phyloP scores from a whole-genome alignment of 2,888 invertebrate genomes.

The Pollenia amentaria region DNA sequence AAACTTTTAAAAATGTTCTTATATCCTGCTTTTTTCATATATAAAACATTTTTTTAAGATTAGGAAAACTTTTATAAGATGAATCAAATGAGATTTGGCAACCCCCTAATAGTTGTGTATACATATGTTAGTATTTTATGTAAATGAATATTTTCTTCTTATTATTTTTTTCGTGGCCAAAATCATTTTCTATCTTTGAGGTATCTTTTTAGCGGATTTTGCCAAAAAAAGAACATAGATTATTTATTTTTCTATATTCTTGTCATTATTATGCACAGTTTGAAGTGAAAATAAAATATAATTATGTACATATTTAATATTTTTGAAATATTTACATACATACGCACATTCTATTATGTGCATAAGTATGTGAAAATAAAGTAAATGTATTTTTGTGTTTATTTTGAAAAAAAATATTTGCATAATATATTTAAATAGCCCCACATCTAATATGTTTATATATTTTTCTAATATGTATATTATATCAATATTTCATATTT shows the following conservation, averaged over 20 bases:
- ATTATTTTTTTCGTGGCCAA: constrained; percentile 30
- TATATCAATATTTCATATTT: constrained; percentile 40
- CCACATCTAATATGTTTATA: not conserved
- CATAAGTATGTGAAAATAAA: not conserved
- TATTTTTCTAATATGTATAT: constrained; percentile 5
- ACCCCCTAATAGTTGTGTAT: not conserved
- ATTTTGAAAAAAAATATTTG: not conserved
- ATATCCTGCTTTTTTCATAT: too few relatives aligned
- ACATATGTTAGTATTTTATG: not conserved
- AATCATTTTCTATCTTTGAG: constrained; percentile 37
- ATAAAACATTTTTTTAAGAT: too few relatives aligned
- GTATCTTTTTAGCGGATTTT: constrained; percentile 30
- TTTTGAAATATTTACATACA: not conserved
- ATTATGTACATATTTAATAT: constrained; percentile 16
- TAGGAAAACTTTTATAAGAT: too few relatives aligned
- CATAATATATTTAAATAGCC: not conserved
- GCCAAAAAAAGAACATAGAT: constrained; percentile 9
- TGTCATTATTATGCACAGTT: constrained; percentile 24
- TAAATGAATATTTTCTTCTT: constrained; percentile 6
- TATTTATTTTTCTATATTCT: not conserved
- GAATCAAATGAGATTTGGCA: too few relatives aligned
- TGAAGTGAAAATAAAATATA: constrained; percentile 34
- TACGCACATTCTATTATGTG: not conserved
- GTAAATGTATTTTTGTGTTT: not conserved
- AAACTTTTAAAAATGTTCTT: too few relatives aligned